phyloP scores from a whole-genome alignment of 2,113 vertebrate species.

The Suricata suricatta region DNA sequence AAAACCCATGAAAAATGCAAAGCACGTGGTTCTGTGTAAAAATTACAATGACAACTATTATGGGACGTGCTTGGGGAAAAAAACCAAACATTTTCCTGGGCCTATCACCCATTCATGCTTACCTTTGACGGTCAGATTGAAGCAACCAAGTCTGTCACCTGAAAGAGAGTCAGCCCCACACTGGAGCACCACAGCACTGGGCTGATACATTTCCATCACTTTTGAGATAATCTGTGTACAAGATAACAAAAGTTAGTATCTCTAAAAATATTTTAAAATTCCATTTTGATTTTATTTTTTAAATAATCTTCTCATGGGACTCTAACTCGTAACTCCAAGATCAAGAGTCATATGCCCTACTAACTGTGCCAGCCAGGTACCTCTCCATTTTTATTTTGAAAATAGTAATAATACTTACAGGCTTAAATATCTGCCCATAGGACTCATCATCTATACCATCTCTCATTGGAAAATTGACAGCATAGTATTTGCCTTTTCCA shows the following conservation, averaged over 20 bases:
- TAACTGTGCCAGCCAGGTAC: no score
- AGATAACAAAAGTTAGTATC: slow-evolving; percentile 20
- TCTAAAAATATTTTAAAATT: neutral
- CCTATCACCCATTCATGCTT: neutral
- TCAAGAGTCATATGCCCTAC: no score
- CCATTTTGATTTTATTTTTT: neutral
- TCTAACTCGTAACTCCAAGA: no score
- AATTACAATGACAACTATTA: neutral
- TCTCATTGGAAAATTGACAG: slow-evolving; percentile 91
- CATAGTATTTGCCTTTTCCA: slow-evolving; percentile 94
- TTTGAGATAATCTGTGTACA: slow-evolving; percentile 88
- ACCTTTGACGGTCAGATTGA: slow-evolving; percentile 92
- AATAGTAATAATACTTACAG: slow-evolving; percentile 84
- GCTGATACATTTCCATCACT: slow-evolving; percentile 93
- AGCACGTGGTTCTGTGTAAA: neutral
- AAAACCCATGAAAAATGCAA: neutral
- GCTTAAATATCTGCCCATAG: slow-evolving; percentile 91
- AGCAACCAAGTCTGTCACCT: slow-evolving; percentile 90
- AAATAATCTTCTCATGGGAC: no score
- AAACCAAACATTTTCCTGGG: neutral
- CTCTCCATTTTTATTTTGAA: neutral
- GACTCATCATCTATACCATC: slow-evolving; percentile 92
- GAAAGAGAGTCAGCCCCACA: slow-evolving; percentile 91
- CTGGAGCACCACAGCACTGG: slow-evolving; percentile 90
- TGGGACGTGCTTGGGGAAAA: no score